Evolutionary conservation across 2,888 invertebrate species (phyloP).

Genomic region (Athetis lepigone): DNA sequence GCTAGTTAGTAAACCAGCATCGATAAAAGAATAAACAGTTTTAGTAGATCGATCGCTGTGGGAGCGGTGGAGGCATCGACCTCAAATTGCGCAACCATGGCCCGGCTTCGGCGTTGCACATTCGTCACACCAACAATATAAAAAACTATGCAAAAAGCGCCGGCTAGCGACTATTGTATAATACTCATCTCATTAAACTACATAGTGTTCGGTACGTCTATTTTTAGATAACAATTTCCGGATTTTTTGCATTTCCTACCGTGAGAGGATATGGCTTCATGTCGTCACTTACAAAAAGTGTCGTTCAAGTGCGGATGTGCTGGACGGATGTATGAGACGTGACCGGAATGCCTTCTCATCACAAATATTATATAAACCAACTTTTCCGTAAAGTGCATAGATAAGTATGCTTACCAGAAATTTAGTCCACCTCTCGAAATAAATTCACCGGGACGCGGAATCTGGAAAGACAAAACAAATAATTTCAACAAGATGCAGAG

Average conservation of each 20-base stretch:
- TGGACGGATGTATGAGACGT: slow-evolving; percentile 73
- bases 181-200: slow-evolving; percentile 57
- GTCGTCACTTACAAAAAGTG: slow-evolving; percentile 50
- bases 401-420: slow-evolving; percentile 70
- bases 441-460: slow-evolving; percentile 63
- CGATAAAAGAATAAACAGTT: slow-evolving; percentile 70
- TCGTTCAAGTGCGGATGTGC: slow-evolving; percentile 46
- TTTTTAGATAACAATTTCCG: slow-evolving; percentile 47
- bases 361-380: slow-evolving; percentile 53
- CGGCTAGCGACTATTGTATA: slow-evolving; percentile 55
- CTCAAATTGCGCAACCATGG: slow-evolving; percentile 79
- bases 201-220: slow-evolving; percentile 21
- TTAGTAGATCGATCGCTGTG: slow-evolving; percentile 71
- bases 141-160: slow-evolving; percentile 55
- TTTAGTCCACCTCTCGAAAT: slow-evolving; percentile 69
- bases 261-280: slow-evolving; percentile 56
- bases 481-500: slow-evolving; percentile 25
- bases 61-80: slow-evolving; percentile 78
- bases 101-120: slow-evolving; percentile 68
- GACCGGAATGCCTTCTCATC: slow-evolving; percentile 65
- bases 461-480: slow-evolving; percentile 67
- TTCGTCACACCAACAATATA: slow-evolving; percentile 66
- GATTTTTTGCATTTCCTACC: slow-evolving; percentile 48
- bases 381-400: slow-evolving; percentile 36
- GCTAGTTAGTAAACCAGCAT: slow-evolving; percentile 54